Base-by-base conservation (phyloP, 1,140 invertebrate species). In the Saccostrea glomerata region DNA sequence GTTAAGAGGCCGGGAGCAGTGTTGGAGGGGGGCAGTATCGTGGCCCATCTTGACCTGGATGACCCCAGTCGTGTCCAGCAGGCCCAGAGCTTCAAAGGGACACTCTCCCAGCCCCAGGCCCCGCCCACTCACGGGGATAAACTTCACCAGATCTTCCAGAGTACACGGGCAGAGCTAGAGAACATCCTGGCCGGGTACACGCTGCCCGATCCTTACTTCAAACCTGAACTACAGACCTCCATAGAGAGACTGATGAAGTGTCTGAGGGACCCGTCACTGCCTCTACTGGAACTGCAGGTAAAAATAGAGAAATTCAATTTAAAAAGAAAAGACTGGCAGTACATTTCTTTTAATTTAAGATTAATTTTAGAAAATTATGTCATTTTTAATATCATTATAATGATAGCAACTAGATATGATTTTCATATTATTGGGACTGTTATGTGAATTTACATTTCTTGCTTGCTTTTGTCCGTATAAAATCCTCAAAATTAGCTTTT, bases 171-270 rank as follows among this genome's bases (percentile, higher is more conserved):
- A 0, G 96, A 97, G 87, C 94, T 99, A 90, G 98, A 98, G 93
- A 98, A 98, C 94, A 97, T 98, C 6, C 95, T 99, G 17, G 97
- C 97, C n/a, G 98, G 99, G 17, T 99, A 98, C 93, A 98, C 98
- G 91, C 95, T 99, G 12, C 98, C 99, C 0, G 98, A 99, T 93
- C 98, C 98, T 0, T 99, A 98, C 94, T 99, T 99, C 94, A 96
- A 97, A 15, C 96, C 97, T 0, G 95, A 97, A 11, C 95, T 99
- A 0, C 96, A 97, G 6, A 97, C 98, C 91, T 96, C 98, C 0
- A 98, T 99, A 11, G 98, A 99, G 90, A 97, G 97, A 86, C 98
- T 99, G 90, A 99, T 99, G 98, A 96, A 96, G 89, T 98, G 97
- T 86, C 95, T 99, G 6, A 96, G 98, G 2, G 98, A 99, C 95